A percentile compares a stretch with the other conserved stretches of the same genome.
phyloP scores from a whole-genome alignment of 1,140 invertebrate genomes.

The Araneus ventricosus region DNA sequence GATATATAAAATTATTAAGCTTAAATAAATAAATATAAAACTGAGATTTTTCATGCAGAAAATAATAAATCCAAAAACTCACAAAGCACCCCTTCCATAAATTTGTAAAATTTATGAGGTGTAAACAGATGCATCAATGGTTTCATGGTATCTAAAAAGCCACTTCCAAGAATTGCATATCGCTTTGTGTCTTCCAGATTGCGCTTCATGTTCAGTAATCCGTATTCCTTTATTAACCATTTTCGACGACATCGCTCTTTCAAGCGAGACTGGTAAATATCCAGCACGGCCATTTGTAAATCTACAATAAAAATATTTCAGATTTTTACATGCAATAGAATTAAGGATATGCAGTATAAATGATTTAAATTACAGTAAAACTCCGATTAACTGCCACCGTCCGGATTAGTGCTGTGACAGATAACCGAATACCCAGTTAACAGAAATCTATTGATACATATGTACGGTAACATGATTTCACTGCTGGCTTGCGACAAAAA shows the following conservation, averaged over 20 bases:
- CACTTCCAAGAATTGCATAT: constrained; percentile 84
- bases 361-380: too few relatives aligned
- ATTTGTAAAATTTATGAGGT: constrained; percentile 87
- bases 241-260: constrained; percentile 87
- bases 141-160: constrained; percentile 83
- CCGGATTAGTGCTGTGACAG: too few relatives aligned
- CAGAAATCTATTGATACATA: too few relatives aligned
- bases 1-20: background rate
- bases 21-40: background rate
- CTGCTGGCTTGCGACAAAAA: too few relatives aligned
- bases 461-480: too few relatives aligned
- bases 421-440: too few relatives aligned
- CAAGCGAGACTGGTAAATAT: constrained; percentile 86
- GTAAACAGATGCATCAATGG: constrained; percentile 87
- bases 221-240: constrained; percentile 88
- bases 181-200: constrained; percentile 83
- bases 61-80: constrained; percentile 55
- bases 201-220: constrained; percentile 87
- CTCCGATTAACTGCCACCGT: too few relatives aligned
- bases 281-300: constrained; percentile 86
- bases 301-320: constrained; percentile 78
- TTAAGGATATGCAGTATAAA: too few relatives aligned
- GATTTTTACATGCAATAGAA: too few relatives aligned
- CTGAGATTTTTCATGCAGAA: background rate
- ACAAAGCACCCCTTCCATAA: constrained; percentile 87